A percentile compares a stretch with the other conserved stretches of the same genome.
These are phyloP conservation scores for Sebastes taczanowskii DNA, from an alignment of 2,797 vertebrate genomes.

Conservation along the genomic window DNA sequence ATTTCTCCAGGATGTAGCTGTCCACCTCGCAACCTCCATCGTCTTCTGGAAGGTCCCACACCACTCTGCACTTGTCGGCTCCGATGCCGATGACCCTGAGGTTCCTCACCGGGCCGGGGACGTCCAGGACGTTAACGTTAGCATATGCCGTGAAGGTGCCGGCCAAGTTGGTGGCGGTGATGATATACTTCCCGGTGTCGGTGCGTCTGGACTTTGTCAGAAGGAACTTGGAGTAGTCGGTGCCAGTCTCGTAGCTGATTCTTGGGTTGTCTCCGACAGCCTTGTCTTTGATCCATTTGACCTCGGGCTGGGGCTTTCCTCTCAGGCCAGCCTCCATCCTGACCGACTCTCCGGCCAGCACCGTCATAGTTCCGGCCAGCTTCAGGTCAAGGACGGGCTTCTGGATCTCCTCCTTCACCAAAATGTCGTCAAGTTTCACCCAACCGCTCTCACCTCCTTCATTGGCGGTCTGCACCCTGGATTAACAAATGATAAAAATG, in stretches of 20 bases:
- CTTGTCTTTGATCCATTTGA: conserved; percentile 95
- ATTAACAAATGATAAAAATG: conserved; percentile 36
- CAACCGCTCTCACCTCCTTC: conserved; percentile 96
- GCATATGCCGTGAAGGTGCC: conserved; percentile 96
- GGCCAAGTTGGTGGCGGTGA: conserved; percentile 93
- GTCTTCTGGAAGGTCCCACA: conserved; percentile 95
- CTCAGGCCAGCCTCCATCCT: conserved; percentile 94
- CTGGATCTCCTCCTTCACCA: conserved; percentile 95
- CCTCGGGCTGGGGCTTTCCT: conserved; percentile 96
- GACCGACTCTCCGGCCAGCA: conserved; percentile 94
- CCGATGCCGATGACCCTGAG: conserved; percentile 91
- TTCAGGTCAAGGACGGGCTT: conserved; percentile 97
- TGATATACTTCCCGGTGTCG: conserved; percentile 93
- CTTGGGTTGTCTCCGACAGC: conserved; percentile 92
- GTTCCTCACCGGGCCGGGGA: conserved; percentile 93
- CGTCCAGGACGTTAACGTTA: conserved; percentile 92
- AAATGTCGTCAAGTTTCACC: conserved; percentile 92
- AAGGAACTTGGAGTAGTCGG: conserved; percentile 92
- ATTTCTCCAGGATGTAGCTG: conserved; percentile 98
- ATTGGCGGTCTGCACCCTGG: conserved; percentile 93
- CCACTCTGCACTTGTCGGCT: conserved; percentile 92
- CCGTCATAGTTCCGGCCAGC: conserved; percentile 88
- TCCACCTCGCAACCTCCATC: conserved; percentile 98
- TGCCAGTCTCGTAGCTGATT: conserved; percentile 90
- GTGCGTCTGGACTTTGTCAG: conserved; percentile 90